Conservation (phyloP, 2,113 vertebrate genomes). For the Sinocyclocheilus anshuiensis region DNA sequence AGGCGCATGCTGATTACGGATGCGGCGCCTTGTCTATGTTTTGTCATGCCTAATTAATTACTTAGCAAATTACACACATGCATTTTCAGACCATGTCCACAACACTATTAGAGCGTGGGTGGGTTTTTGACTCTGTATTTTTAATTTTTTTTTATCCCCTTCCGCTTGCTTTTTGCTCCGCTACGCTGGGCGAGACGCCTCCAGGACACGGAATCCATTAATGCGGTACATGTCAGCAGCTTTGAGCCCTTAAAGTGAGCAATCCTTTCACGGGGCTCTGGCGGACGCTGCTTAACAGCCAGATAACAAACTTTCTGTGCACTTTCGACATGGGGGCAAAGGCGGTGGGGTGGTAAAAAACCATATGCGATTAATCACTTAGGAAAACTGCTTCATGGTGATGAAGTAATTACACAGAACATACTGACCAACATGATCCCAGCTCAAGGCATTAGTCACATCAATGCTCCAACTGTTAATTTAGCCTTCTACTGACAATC, state of each 20-base stretch:
- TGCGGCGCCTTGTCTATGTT: conserved; percentile 37
- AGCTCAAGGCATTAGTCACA: conserved; percentile 75
- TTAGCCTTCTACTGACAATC: conserved; percentile 73
- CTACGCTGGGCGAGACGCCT: conserved; percentile 20
- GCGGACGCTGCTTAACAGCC: conserved; percentile 10
- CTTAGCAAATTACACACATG: too few relatives aligned
- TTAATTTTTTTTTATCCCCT: neutral
- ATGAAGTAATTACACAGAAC: conserved; percentile 77
- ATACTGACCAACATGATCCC: conserved; percentile 73
- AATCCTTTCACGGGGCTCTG: conserved; percentile 26
- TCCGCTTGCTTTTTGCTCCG: conserved; percentile 41
- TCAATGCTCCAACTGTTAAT: conserved; percentile 76
- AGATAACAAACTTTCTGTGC: conserved; percentile 43
- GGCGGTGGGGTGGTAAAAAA: conserved; percentile 23
- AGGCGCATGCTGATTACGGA: conserved; percentile 54
- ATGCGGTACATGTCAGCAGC: conserved; percentile 23
- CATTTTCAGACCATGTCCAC: too few relatives aligned
- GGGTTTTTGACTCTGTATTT: conserved; percentile 16
- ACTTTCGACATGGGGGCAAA: conserved; percentile 31
- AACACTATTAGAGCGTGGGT: too few relatives aligned
- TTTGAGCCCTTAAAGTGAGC: conserved; percentile 37
- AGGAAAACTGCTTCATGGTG: conserved; percentile 70
- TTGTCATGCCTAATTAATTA: too few relatives aligned
- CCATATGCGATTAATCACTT: conserved; percentile 70
- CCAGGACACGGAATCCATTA: conserved; percentile 33